phyloP scores from a whole-genome alignment of 92 coral and sea anemone species.

The Zoanthus gigantus region DNA sequence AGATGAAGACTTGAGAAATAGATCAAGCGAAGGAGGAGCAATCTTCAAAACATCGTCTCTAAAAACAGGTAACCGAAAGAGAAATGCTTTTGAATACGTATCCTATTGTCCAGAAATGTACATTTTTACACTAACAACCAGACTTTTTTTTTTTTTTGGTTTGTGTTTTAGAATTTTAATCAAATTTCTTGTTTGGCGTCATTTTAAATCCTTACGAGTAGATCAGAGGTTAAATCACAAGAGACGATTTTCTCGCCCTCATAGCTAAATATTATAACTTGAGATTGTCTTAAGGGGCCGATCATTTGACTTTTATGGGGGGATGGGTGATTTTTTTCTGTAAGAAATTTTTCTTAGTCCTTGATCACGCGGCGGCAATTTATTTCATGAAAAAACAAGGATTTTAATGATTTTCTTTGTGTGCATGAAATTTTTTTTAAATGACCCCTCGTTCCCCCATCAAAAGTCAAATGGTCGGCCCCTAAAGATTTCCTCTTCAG shows the following conservation, averaged over 20 bases:
- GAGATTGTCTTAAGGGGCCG: background rate
- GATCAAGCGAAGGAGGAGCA: slow-evolving; percentile 25
- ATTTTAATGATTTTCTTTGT: no score
- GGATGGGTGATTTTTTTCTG: no score
- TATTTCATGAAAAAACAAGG: no score
- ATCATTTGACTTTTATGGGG: no score
- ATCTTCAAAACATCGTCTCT: slow-evolving; percentile 15
- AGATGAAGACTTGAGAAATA: slow-evolving; percentile 16
- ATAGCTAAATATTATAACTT: background rate
- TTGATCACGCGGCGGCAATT: no score
- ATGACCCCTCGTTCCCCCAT: no score
- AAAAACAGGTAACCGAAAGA: slow-evolving; percentile 24
- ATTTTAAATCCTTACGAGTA: background rate
- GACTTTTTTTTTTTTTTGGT: background rate
- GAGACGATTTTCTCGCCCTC: background rate
- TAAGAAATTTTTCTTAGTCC: no score
- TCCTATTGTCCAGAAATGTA: background rate
- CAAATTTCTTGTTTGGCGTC: background rate
- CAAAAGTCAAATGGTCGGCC: no score
- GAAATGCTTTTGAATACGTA: background rate
- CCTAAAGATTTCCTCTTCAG: background rate
- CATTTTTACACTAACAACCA: slow-evolving; percentile 32
- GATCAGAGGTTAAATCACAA: background rate
- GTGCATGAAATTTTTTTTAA: no score
- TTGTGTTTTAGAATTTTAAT: background rate